Conservation (phyloP, 2,888 invertebrate genomes). For the Agrotis clavis region DNA sequence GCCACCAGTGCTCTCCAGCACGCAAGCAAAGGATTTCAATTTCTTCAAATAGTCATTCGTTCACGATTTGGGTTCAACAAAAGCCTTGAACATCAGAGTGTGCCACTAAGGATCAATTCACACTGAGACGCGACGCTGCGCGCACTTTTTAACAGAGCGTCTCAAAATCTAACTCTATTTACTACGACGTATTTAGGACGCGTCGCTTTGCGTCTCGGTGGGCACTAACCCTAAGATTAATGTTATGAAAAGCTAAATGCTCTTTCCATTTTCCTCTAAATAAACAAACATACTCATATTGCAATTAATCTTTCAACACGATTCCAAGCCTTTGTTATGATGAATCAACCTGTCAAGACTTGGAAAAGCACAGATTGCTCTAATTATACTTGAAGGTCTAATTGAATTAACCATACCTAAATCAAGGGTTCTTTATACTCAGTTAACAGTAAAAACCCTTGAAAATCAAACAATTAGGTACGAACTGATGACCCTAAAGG, state of each 20-base stretch:
- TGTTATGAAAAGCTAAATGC: conserved; percentile 32
- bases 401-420: conserved; percentile 31
- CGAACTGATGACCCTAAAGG: too few species aligned
- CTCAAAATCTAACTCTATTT: too few species aligned
- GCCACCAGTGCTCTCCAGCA: neutral
- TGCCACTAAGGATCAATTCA: too few species aligned
- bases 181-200: too few species aligned
- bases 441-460: neutral
- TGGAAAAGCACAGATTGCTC: conserved; percentile 17
- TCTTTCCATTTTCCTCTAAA: conserved; percentile 19
- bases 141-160: too few species aligned
- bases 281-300: conserved; percentile 30
- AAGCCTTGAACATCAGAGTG: conserved; percentile 3
- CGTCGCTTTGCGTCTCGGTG: too few species aligned
- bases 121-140: too few species aligned
- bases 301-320: conserved; percentile 14
- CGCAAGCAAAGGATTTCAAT: neutral
- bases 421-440: conserved; percentile 14
- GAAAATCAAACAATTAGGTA: neutral
- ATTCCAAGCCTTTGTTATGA: conserved; percentile 28
- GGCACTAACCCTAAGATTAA: neutral
- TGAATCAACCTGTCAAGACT: conserved; percentile 33
- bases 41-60: neutral
- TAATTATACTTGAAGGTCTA: conserved; percentile 26
- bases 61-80: neutral